These are phyloP conservation scores for Globicephala melas DNA, from an alignment of 2,113 vertebrate genomes.

Conservation along the genomic window DNA sequence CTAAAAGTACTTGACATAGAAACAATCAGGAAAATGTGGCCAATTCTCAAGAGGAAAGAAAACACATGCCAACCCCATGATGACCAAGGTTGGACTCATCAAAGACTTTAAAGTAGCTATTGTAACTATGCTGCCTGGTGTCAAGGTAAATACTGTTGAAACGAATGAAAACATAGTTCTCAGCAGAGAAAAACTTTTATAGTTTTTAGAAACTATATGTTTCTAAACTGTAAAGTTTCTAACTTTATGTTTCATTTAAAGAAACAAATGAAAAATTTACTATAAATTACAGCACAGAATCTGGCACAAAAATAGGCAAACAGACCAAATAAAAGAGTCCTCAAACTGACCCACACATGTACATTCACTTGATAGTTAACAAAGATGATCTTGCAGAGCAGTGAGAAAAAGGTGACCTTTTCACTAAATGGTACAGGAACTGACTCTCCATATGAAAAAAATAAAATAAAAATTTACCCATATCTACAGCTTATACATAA, in stretches of 20 bases:
- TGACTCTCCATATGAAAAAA: not conserved
- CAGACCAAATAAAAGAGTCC: not conserved
- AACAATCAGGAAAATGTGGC: not conserved
- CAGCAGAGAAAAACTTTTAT: not conserved
- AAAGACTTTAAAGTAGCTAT: not conserved
- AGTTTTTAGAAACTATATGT: too few relatives aligned
- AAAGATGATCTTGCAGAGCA: not conserved
- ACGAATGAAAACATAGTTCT: not conserved
- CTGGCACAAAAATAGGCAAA: not conserved
- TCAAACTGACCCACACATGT: not conserved
- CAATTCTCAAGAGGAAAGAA: conserved; percentile 1
- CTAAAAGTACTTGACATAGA: not conserved
- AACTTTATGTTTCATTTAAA: not conserved
- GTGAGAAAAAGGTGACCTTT: not conserved
- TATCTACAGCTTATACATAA: not conserved
- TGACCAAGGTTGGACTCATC: not conserved
- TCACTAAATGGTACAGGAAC: not conserved
- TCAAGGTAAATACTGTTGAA: not conserved
- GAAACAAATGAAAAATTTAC: not conserved
- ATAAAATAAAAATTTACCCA: not conserved
- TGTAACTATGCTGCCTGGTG: not conserved
- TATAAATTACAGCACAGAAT: not conserved
- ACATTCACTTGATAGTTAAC: not conserved
- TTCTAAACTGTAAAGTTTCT: too few relatives aligned
- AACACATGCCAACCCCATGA: not conserved